Conservation (phyloP, 2,113 vertebrate species). For the Australoheros scitulus region DNA sequence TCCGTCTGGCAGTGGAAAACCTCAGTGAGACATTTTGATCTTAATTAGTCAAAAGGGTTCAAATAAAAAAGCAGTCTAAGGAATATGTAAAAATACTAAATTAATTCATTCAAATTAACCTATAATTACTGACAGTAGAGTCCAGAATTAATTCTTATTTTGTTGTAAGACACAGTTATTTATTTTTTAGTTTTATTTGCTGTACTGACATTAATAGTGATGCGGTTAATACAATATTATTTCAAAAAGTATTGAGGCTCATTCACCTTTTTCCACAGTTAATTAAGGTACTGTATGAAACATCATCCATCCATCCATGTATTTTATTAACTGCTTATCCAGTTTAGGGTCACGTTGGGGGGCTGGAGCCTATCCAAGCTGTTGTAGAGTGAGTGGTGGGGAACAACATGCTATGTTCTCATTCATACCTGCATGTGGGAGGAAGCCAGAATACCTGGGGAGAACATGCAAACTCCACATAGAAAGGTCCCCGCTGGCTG, state of each 20-base stretch:
- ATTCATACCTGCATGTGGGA: neutral
- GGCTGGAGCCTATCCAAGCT: neutral
- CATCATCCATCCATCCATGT: neutral
- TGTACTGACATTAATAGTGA: neutral
- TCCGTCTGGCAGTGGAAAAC: conserved; percentile 73
- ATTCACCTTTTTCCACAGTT: neutral
- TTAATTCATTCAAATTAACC: conserved; percentile 25
- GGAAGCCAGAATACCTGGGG: neutral
- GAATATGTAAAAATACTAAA: conserved; percentile 20
- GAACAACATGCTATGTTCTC: neutral
- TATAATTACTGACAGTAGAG: neutral
- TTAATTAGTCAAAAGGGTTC: conserved; percentile 50
- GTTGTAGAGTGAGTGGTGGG: neutral
- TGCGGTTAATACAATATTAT: neutral
- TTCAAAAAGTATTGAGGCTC: conserved; percentile 3
- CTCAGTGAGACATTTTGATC: conserved; percentile 37
- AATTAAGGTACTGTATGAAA: neutral
- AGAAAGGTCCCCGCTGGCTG: neutral
- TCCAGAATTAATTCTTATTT: neutral
- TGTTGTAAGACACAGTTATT: neutral
- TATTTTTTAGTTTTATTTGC: neutral
- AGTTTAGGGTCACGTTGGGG: neutral
- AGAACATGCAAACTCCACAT: neutral
- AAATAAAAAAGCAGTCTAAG: conserved; percentile 35
- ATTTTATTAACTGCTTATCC: neutral